Evolutionary conservation across 2,888 invertebrate species (phyloP).

Genomic region (Andrena chrysosceles): DNA sequence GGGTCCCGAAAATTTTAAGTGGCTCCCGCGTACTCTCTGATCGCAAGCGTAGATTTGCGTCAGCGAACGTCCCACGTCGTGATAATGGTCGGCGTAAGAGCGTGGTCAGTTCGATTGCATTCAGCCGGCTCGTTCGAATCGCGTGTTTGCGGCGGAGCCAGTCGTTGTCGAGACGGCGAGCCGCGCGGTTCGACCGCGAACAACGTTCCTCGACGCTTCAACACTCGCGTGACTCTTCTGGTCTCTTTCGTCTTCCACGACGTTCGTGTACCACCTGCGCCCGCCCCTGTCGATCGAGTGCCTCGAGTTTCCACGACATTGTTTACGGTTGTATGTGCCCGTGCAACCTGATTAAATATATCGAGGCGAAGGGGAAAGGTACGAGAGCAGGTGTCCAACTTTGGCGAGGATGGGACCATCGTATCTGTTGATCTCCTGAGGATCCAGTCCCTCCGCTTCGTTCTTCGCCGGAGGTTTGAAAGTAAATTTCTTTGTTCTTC

Average conservation of each 20-base stretch:
- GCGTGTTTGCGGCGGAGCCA: slow-evolving; percentile 53
- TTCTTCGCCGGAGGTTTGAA: background rate
- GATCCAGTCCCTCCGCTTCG: background rate
- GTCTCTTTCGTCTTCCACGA: background rate
- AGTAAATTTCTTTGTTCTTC: background rate
- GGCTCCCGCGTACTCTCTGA: background rate
- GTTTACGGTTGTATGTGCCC: slow-evolving; percentile 14
- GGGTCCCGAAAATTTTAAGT: background rate
- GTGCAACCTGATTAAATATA: slow-evolving; percentile 18
- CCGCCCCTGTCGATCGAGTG: slow-evolving; percentile 1
- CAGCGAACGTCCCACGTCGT: slow-evolving; percentile 30
- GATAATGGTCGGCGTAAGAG: slow-evolving; percentile 48
- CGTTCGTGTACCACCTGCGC: background rate
- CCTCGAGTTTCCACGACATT: slow-evolving; percentile 18
- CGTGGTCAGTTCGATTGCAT: slow-evolving; percentile 64
- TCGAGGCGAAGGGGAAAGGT: slow-evolving; percentile 26
- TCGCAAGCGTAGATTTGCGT: slow-evolving; percentile 24
- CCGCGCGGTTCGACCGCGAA: slow-evolving; percentile 45
- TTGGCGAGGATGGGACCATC: background rate
- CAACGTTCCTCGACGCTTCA: background rate
- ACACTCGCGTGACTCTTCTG: slow-evolving; percentile 5
- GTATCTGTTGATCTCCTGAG: background rate
- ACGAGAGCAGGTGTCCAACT: slow-evolving; percentile 43
- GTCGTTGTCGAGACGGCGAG: slow-evolving; percentile 66
- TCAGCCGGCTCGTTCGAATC: slow-evolving; percentile 40